Evolutionary conservation across 2,888 invertebrate species (phyloP), one percentile per base, ranked within the genome.

Genomic region (Parthenolecanium corni): DNA sequence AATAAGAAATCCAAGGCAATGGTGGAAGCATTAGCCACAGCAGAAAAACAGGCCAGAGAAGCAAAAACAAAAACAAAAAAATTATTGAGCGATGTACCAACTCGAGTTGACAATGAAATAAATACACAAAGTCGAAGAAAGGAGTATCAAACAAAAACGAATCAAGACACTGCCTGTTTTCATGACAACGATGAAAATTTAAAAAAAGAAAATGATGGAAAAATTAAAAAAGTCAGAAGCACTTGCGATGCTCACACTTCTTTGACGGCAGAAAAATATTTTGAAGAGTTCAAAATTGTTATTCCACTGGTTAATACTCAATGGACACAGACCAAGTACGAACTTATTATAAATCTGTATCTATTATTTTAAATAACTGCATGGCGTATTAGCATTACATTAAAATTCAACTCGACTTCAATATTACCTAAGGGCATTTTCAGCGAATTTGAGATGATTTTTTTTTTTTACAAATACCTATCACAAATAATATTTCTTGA

Each of bases 21-120:
- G 73, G 79, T 84, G 69, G 82, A 84, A 71, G 88, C 89, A 1
- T 78, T 92, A 69, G 80, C 81, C 68, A 81, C 83, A 42, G 89
- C 89, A 0, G 85, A 86, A 68, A 77, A 75, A 62, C 72, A 75
- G 64, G 87, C 88, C 0, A 82, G 80, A 68, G 75, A 80, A 67
- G 84, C 84, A 64, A 84, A 82, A 70, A 21, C 70, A 67, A 62
- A 71, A 69, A 53, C 70, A 69, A 65, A 67, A 52, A 69, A 68
- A 56, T 14, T 31, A 16, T 6, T 21, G 20, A 12, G 21, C 12
- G 49, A 49, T 21, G 18, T 21, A 16, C 4, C 4, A 6, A 6
- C 18, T 44, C 44, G n/a, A 31, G 31, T 31, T 31, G 21, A 23
- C 9, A 23, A 23, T 3, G 23, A 49, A 23, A 16, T 23, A 5